Percentiles rank a stretch among this genome's conserved stretches.
Conservation (phyloP, 2,113 vertebrate genomes). For the Cyanoderma ruficeps region DNA sequence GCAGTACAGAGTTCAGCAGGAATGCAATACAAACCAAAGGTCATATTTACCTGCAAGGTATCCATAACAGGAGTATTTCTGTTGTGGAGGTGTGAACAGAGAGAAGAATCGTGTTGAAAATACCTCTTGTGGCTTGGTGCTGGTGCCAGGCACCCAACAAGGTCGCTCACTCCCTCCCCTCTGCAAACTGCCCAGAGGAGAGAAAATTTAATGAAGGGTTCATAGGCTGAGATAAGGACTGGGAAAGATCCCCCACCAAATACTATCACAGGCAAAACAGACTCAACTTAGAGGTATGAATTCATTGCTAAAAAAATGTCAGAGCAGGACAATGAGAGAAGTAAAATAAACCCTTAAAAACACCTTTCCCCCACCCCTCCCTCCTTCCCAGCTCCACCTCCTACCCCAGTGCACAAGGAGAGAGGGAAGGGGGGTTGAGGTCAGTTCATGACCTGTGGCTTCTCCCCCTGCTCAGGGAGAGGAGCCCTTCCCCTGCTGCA, state of each 20-base stretch:
- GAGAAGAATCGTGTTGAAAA: background rate
- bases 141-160: background rate
- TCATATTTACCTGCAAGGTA: background rate
- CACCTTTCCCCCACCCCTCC: background rate
- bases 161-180: fast-evolving
- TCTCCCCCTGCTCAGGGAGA: background rate
- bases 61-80: background rate
- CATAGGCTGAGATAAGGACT: background rate
- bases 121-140: background rate
- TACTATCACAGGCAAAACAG: background rate
- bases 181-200: background rate
- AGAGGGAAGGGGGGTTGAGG: background rate
- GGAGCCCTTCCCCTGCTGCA: background rate
- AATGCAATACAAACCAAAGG: background rate
- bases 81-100: background rate
- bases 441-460: background rate
- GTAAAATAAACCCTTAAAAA: background rate
- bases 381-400: background rate
- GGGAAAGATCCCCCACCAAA: background rate
- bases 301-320: background rate
- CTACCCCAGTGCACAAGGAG: background rate
- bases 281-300: background rate
- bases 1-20: background rate
- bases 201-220: background rate
- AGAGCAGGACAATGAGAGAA: background rate